These are phyloP conservation scores for Loripinus fragilis DNA, from an alignment of 2,888 invertebrate species.

Conservation along the genomic window DNA sequence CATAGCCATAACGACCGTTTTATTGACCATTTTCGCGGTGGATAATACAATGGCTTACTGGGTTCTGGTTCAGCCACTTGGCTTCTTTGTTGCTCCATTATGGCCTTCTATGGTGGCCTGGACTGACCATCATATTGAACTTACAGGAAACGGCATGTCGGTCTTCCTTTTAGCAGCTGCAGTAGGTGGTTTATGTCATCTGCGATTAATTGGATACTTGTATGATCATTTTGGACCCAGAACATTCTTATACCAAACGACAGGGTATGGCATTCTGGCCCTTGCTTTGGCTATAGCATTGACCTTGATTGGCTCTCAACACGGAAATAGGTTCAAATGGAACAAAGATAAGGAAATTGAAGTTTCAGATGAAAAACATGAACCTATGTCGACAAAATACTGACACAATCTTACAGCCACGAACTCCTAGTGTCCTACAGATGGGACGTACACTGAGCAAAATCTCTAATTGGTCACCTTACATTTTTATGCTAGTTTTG, in stretches of 20 bases:
- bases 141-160: conserved; percentile 68
- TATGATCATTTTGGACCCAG: conserved; percentile 62
- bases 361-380: no score
- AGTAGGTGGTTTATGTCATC: conserved; percentile 64
- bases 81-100: conserved; percentile 62
- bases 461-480: no score
- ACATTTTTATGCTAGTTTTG: no score
- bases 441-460: no score
- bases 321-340: conserved; percentile 55
- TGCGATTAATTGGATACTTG: conserved; percentile 67
- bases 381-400: no score
- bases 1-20: conserved; percentile 41
- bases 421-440: no score
- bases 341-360: no score
- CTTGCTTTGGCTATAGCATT: conserved; percentile 46
- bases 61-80: conserved; percentile 63
- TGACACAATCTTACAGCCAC: no score
- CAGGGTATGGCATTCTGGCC: conserved; percentile 52
- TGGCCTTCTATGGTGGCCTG: conserved; percentile 71
- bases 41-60: conserved; percentile 57
- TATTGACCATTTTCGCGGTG: conserved; percentile 63
- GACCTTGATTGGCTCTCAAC: conserved; percentile 49
- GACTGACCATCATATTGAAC: conserved; percentile 68
- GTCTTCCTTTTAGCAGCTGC: conserved; percentile 63
- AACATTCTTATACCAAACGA: conserved; percentile 64